Evolutionary conservation across 1,140 invertebrate genomes (phyloP), one percentile per base, ranked within the genome.

Genomic region (Potamilus streckersoni): DNA sequence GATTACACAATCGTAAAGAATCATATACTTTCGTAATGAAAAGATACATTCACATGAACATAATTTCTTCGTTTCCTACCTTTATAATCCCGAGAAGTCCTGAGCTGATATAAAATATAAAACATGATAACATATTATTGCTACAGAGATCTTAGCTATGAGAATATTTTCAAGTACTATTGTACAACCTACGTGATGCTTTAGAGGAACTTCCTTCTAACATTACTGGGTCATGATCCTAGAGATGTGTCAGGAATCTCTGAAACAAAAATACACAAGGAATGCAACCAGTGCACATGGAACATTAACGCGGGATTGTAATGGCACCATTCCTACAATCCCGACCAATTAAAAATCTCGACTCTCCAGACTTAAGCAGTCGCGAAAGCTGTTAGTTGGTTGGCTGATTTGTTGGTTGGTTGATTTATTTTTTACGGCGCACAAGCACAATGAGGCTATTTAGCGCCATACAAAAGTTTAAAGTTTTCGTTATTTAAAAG

Each of bases 111-210:
- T n/a, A n/a, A n/a, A n/a, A n/a, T n/a, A n/a, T n/a, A n/a, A n/a
- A n/a, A n/a, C n/a, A n/a, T n/a, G n/a, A n/a, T n/a, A 38, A 38
- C 38, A 6, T 38, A 38, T 38, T 38, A 38, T 38, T 38, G 5
- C 0, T 62, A n/a, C 73, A 80, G 79, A 56, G 76, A 80, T 19
- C 27, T 80, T 27, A 27, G 79, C 8, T 73, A 79, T 65, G 57
- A 68, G 23, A 82, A 85, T 74, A 81, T 85, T 69, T 69, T 85
- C 2, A 57, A 59, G 11, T 85, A 84, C 69, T 83, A 80, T 68
- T 83, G 84, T 0, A 73, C 79, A n/a, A 79, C 71, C n/a, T 57
- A 68, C 16, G 59, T 69, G 16, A 58, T 77, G 19, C 58, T 64
- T 17, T 75, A 79, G 11, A 64, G 23, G 15, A 76, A 78, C 15